A percentile compares a stretch with the other conserved stretches of the same genome.
Conservation (phyloP, 2,888 invertebrate genomes). For the Cheiracanthium punctorium region DNA sequence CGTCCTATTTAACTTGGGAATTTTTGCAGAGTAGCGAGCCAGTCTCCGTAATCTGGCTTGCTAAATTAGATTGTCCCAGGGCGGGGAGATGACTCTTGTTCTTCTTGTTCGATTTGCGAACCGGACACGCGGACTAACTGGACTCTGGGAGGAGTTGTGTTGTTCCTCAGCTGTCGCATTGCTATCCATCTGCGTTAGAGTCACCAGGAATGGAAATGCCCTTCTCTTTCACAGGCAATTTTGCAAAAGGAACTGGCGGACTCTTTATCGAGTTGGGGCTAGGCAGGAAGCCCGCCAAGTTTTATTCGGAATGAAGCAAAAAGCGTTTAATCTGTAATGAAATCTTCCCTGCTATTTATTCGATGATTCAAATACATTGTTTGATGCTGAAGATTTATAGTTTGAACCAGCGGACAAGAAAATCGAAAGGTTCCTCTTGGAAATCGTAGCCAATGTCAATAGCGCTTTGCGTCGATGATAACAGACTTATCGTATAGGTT, state of each 20-base stretch:
- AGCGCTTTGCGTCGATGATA: too few relatives aligned
- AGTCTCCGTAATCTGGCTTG: conserved; percentile 15
- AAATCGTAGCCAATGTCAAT: too few relatives aligned
- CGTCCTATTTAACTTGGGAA: conserved; percentile 68
- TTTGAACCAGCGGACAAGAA: too few relatives aligned
- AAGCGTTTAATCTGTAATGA: neutral
- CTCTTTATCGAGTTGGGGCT: neutral
- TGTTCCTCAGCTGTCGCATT: conserved; percentile 39
- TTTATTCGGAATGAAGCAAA: conserved; percentile 1
- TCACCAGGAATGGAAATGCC: conserved; percentile 52
- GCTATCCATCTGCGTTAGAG: conserved; percentile 59
- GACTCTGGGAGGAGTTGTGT: conserved; percentile 29
- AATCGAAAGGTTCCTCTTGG: too few relatives aligned
- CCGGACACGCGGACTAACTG: conserved; percentile 55
- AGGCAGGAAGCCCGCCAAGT: neutral
- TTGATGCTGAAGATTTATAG: neutral
- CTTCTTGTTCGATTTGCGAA: conserved; percentile 67
- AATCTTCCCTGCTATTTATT: conserved; percentile 1
- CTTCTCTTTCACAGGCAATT: conserved; percentile 19
- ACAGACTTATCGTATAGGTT: too few relatives aligned
- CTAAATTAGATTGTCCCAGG: conserved; percentile 62
- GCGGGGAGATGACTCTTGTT: conserved; percentile 52
- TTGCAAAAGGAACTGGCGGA: neutral
- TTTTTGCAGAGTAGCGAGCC: conserved; percentile 61
- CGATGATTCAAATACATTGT: neutral